Base-by-base conservation (phyloP, 2,113 vertebrate genomes). In the Phalacrocorax pelagicus region DNA sequence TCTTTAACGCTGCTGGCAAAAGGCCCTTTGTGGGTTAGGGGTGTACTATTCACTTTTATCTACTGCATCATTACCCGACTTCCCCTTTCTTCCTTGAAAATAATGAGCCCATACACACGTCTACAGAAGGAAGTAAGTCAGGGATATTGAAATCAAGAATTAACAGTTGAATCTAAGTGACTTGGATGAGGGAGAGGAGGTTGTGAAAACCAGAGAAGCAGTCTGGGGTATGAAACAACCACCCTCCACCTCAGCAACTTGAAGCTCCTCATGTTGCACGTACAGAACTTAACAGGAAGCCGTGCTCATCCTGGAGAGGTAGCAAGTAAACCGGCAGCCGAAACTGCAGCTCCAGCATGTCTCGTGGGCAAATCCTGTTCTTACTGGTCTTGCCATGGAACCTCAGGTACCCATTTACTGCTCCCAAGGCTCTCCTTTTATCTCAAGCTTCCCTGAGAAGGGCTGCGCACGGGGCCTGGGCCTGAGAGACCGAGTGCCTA, bases 231-330 rank as follows among this genome's bases (percentile, higher is more conserved):
- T 8, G 70, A 79, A 63, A 46, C 52, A 46, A 2, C 5, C 69
- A 40, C 29, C 7, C 36, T 86, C 4, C 55, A 29, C 85, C 73
- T 73, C 81, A 11, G 14, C 7, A 57, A 3, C 12, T 1, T 22
- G 59, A 26, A 69, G 54, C 77, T 87, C 23, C 65, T 57, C 1
- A 0, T 27, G 36, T 5, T 83, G 88, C 40, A 4, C 0, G 0
- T 17, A 5, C 10, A 1, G 29, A 32, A 8, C 30, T 27, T 26
- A 2, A 29, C 81, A 72, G 92, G 88, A 85, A 75, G 57, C 92
- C 32, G 9, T 10, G 78, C 78, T 82, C 61, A 22, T 67, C 73
- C 90, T 62, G 85, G 47, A 59, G 73, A 1, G 1, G 24, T 21
- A 52, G 51, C 63, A 2, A 3, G 2, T 12, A 21, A 72, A 78